Base-by-base conservation (phyloP, 2,797 vertebrate genomes). In the Smutsia temminckii region DNA sequence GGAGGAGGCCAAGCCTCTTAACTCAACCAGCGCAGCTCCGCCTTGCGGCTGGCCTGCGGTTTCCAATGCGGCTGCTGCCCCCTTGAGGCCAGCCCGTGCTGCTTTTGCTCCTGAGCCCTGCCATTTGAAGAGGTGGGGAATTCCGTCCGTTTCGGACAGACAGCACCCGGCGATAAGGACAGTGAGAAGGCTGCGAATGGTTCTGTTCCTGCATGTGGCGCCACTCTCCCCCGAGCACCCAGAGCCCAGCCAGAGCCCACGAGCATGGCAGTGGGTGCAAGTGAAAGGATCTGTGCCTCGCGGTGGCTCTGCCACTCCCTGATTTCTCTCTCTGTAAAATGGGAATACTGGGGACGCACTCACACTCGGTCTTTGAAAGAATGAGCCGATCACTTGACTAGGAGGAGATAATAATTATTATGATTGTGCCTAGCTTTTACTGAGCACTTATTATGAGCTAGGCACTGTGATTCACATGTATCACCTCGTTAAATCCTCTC, bases 31-130 rank as follows among this genome's bases (percentile, higher is more conserved):
- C 46, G 10, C 2, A 3, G 18, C 18, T 27, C 46, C 2, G 10
- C 46, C 46, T 46, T 12, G 46, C 2, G 2, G 18, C 21, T 27
- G 0, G 5, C 20, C 9, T 0, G 0, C 20, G 13, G 16, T 94
- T 97, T 89, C 21, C 66, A 29, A 32, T 42, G 66, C 75, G 91
- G 63, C 6, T 85, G 79, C 96, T 93, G 93, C 95, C 97, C 83
- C 80, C 96, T 81, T 23, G 88, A 69, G 97, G 95, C 51, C 57
- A 27, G 34, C 3, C 34, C 5, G 29, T 34, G 42, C 11, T 55
- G 34, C 14, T 55, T 49, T 87, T 34, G 85, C 61, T 89, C 16
- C 55, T 25, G 37, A 85, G 16, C 23, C 27, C 1, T 4, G 5
- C 8, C 18, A 11, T 46, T 34, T 18, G 25, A 34, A 40, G 25